Conservation (phyloP, 2,888 invertebrate species). For the Drosophila algonquin region DNA sequence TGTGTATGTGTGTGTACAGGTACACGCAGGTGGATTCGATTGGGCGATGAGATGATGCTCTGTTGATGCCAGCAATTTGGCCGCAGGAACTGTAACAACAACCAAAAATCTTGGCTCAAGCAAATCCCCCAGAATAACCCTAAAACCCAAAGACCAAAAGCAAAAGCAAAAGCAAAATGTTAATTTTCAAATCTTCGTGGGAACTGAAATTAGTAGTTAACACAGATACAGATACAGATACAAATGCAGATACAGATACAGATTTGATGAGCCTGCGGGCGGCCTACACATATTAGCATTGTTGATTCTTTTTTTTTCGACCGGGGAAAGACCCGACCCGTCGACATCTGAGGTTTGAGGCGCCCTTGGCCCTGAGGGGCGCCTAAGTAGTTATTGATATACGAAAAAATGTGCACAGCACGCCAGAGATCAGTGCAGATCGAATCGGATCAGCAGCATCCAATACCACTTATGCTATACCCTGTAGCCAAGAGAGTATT, state of each 20-base stretch:
- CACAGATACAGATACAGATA: conserved; percentile 46
- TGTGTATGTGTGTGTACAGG: conserved; percentile 3
- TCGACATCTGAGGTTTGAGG: neutral
- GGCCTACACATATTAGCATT: conserved; percentile 68
- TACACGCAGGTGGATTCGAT: conserved; percentile 52
- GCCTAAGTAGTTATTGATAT: conserved; percentile 42
- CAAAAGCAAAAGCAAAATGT: conserved; percentile 59
- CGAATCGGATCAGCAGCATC: neutral
- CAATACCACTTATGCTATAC: conserved; percentile 1
- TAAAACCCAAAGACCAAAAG: conserved; percentile 17
- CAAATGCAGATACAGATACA: conserved; percentile 16
- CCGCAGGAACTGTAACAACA: conserved; percentile 76
- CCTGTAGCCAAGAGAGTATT: neutral
- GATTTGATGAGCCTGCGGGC: conserved; percentile 58
- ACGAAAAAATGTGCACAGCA: conserved; percentile 55
- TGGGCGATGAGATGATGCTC: neutral
- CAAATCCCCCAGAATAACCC: conserved; percentile 35
- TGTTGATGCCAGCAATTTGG: conserved; percentile 36
- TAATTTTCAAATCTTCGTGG: conserved; percentile 81
- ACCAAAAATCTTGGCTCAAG: conserved; percentile 39
- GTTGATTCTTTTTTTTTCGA: conserved; percentile 58
- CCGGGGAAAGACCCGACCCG: neutral
- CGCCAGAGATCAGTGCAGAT: conserved; percentile 26
- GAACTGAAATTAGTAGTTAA: conserved; percentile 74
- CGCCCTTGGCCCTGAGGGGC: neutral